Base-by-base conservation (phyloP, 2,888 invertebrate species). In the Protodeltote pygarga region DNA sequence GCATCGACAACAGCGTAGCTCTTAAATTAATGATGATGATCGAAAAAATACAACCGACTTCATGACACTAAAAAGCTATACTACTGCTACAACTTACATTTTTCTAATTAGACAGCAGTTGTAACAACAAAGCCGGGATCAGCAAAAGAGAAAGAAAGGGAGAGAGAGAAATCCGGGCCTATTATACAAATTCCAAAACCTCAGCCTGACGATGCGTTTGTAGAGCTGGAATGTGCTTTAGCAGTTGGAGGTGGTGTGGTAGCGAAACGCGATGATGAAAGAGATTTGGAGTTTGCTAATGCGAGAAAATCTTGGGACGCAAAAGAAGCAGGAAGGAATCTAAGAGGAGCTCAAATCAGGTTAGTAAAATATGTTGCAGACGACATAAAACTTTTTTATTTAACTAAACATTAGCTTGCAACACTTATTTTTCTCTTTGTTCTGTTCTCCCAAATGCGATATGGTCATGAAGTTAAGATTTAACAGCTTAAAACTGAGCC, bases 261-360 rank as follows among this genome's bases (percentile, higher is more conserved):
- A 0, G 83, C 79, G 0, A 75, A 37, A 13, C 75, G 87, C 6
- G 84, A 91, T 38, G 85, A 89, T 45, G 74, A 74, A 0, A 77
- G 87, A 16, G 87, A 88, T 11, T 23, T 75, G 1, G 68, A 77
- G 33, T 85, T 85, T 38, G 61, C 73, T 2, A 55, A 68, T 0
- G 81, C 82, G 0, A 66, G 77, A 10, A 75, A 49, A 8, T 21
- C 66, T 0, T 91, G 91, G 90, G 84, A 83, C 14, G 55, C 66
- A 0, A 65, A 46, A 1, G 85, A 89, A 5, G 75, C 78, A 1
- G 84, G 83, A 0, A 78, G 90, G 23, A 87, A 86, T 47, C 49
- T 46, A 1, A 79, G 74, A 33, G 89, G 90, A 1, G 83, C 83
- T 1, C 67, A 73, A 3, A 78, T 89, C 13, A 85, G 90, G 90